These are phyloP conservation scores for Butastur rufipennis DNA, from an alignment of 2,113 vertebrate genomes.

Conservation along the genomic window DNA sequence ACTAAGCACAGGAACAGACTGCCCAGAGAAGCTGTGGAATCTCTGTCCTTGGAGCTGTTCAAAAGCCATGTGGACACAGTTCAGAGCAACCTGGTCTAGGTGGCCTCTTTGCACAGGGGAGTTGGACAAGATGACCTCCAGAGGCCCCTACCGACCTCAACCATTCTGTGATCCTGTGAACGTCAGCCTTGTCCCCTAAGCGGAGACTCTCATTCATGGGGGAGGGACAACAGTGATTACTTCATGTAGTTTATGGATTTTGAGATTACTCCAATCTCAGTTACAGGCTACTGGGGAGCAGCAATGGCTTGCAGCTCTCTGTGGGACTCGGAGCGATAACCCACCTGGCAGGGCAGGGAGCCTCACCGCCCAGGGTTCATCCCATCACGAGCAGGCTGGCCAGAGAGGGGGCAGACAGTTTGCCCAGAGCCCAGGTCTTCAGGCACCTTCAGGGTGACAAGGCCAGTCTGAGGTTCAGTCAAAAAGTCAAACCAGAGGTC, in stretches of 20 bases:
- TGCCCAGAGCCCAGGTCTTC: background rate
- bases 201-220: fast-evolving
- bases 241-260: background rate
- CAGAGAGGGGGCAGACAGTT: background rate
- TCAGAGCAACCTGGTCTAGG: background rate
- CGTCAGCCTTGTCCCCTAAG: background rate
- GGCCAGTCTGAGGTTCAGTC: background rate
- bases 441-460: background rate
- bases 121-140: background rate
- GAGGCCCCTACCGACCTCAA: background rate
- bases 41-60: background rate
- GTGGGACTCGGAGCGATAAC: background rate
- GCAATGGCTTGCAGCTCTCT: background rate
- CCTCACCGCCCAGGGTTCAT: fast-evolving
- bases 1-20: background rate
- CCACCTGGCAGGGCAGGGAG: background rate
- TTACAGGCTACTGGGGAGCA: background rate
- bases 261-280: background rate
- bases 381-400: background rate
- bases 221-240: background rate
- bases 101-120: background rate
- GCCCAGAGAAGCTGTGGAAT: background rate
- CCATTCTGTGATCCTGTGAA: background rate
- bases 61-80: background rate
- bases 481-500: background rate